A percentile compares a stretch with the other conserved stretches of the same genome.
Evolutionary conservation across 2,888 invertebrate genomes (phyloP).

Genomic region (Oxyscelio sp.): DNA sequence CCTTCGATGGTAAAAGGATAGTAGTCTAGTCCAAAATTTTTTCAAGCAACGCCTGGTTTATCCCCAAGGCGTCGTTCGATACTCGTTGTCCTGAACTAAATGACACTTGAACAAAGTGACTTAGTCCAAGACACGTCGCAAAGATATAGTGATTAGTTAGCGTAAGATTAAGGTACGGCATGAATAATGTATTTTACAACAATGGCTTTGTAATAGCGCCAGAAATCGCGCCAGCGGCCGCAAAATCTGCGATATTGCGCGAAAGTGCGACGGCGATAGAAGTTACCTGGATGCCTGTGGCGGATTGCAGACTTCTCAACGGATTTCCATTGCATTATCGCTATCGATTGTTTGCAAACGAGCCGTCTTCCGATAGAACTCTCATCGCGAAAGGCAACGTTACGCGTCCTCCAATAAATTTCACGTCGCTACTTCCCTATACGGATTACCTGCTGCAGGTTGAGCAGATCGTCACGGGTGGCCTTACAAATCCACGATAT

Average conservation of each 20-base stretch:
- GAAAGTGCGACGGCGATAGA: conserved; percentile 70
- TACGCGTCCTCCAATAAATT: conserved; percentile 74
- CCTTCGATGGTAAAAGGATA: conserved; percentile 57
- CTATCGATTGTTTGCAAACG: conserved; percentile 76
- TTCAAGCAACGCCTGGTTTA: not conserved
- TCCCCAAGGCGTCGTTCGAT: too few relatives aligned
- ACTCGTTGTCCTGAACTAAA: too few relatives aligned
- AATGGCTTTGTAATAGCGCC: conserved; percentile 72
- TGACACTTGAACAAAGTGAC: not conserved
- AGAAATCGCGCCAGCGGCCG: conserved; percentile 74
- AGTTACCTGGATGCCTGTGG: conserved; percentile 76
- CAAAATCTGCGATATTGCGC: conserved; percentile 69
- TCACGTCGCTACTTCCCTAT: conserved; percentile 72
- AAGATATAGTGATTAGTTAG: conserved; percentile 54
- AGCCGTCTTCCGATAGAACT: conserved; percentile 67
- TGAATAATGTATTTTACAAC: conserved; percentile 71
- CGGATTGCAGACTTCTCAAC: conserved; percentile 77
- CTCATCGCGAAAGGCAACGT: conserved; percentile 74
- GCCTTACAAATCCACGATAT: conserved; percentile 63
- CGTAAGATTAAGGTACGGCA: conserved; percentile 37
- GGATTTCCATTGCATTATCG: conserved; percentile 78
- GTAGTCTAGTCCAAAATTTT: not conserved
- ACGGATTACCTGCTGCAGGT: conserved; percentile 74
- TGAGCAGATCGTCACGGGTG: conserved; percentile 75
- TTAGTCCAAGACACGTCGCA: conserved; percentile 11